Evolutionary conservation across 2,113 vertebrate genomes (phyloP), one percentile per base, ranked within the genome.

Genomic region (Neolamprologus sp.): DNA sequence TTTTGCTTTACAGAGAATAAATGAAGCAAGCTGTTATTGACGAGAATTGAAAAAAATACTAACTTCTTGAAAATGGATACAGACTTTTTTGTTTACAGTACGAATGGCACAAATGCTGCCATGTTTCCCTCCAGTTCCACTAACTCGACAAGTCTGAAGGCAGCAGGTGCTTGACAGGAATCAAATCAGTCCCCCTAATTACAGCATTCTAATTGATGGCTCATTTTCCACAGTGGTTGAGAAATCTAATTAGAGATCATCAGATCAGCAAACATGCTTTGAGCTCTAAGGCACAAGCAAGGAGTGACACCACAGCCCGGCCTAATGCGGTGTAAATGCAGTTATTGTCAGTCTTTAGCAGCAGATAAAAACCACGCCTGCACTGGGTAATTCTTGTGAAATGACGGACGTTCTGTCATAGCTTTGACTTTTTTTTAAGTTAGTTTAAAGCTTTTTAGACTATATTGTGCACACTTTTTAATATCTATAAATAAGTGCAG

Each of bases 91-190:
- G 17, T n/a, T 73, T 17, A 45, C 21, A 73, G 23, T 33, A 33
- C 7, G 0, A 78, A 49, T 78, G 16, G 7, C 42, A 78, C 45
- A 30, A n/a, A 75, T 5, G 17, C 57, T n/a, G 9, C 80, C 40
- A 14, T 8, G 10, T 85, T 84, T 83, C 51, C 21, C 54, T 65
- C 7, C 11, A 60, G 37, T 92, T 92, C 87, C 90, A 65, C 83
- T 87, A 91, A 87, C 21, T 88, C 13, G 19, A 47, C 65, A n/a
- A 80, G 87, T 88, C 47, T 88, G 83, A 91, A 82, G 93, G 89
- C 91, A 93, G 92, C 92, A 95, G 94, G 94, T 94, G 91, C 83
- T 87, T 93, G 94, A 94, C 95, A 92, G 94, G 89, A 95, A 93
- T 92, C 90, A 90, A 89, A 88, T 85, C 40, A 83, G 63, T 40